Conservation (phyloP, 2,113 vertebrate genomes). For the Heterochromis multidens region DNA sequence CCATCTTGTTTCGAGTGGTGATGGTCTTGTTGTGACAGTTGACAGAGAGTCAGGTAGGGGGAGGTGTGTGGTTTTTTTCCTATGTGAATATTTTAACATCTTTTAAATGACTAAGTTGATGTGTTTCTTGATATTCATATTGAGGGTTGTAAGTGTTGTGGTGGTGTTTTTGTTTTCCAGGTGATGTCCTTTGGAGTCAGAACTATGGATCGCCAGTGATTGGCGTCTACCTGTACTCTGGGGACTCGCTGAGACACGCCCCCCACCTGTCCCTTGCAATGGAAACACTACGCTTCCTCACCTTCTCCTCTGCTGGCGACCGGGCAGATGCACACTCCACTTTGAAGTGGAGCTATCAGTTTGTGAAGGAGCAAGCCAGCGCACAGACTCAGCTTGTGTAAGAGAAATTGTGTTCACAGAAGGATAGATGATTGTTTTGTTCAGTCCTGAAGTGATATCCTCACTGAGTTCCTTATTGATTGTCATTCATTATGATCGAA, state of each 20-base stretch:
- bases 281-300: conserved; percentile 93
- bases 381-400: conserved; percentile 89
- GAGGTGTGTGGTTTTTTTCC: conserved; percentile 17
- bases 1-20: conserved; percentile 88
- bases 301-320: conserved; percentile 80
- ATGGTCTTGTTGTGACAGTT: conserved; percentile 90
- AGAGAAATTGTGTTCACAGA: conserved; percentile 22
- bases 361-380: conserved; percentile 78
- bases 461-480: background rate
- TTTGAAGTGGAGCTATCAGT: conserved; percentile 81
- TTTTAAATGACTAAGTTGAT: background rate
- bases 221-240: conserved; percentile 88
- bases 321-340: conserved; percentile 75
- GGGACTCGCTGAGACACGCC: conserved; percentile 84
- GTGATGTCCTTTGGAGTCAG: conserved; percentile 90
- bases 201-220: conserved; percentile 89
- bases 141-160: background rate
- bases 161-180: conserved; percentile 22
- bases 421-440: background rate
- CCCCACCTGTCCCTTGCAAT: conserved; percentile 89
- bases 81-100: background rate
- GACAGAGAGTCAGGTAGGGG: conserved; percentile 80
- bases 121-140: background rate
- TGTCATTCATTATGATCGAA: background rate
- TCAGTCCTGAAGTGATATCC: background rate